phyloP scores from a whole-genome alignment of 2,113 vertebrate genomes.

The Corythoichthys intestinalis region DNA sequence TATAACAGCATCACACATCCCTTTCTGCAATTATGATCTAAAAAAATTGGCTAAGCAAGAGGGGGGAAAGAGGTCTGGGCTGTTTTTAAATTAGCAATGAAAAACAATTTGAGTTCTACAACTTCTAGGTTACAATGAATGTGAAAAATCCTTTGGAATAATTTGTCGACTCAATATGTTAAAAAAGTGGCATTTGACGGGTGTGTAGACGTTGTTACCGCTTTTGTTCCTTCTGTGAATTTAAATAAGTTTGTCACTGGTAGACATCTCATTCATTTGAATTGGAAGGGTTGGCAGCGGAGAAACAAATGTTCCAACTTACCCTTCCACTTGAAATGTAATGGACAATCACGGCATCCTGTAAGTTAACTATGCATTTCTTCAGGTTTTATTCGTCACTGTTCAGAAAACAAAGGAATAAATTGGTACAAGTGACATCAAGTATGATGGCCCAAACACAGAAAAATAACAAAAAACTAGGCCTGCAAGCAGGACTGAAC shows the following conservation, averaged over 20 bases:
- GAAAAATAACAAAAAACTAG: not conserved
- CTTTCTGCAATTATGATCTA: no score
- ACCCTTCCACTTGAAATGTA: no score
- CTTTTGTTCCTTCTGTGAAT: no score
- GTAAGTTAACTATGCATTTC: not conserved
- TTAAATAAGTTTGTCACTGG: no score
- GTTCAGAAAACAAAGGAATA: constrained; percentile 3
- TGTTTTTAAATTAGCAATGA: no score
- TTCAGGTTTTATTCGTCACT: not conserved
- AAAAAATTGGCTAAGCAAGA: no score
- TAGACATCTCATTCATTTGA: no score
- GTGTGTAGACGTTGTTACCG: not conserved
- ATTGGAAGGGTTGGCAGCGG: no score
- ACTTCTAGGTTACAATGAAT: not conserved
- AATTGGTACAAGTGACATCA: not conserved
- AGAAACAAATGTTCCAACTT: no score
- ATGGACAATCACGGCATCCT: not conserved
- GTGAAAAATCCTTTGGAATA: not conserved
- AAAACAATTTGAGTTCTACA: not conserved
- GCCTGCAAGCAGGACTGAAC: no score
- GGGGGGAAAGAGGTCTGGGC: no score
- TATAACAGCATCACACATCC: not conserved
- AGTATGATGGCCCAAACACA: constrained; percentile 8
- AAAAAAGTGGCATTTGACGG: not conserved
- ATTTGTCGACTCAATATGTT: not conserved